phyloP scores from a whole-genome alignment of 2,888 invertebrate species.

The Thymelicus acteon region DNA sequence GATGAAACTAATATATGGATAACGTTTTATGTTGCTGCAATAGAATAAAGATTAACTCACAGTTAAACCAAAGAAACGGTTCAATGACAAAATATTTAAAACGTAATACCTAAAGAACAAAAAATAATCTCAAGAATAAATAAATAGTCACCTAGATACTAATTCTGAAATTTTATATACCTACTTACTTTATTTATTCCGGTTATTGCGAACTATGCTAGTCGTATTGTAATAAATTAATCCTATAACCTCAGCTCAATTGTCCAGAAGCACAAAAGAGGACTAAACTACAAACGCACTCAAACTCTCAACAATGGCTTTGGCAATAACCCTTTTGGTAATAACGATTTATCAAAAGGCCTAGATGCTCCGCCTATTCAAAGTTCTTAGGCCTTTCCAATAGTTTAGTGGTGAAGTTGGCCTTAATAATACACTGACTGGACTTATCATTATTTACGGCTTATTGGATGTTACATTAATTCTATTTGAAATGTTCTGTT shows the following conservation, averaged over 20 bases:
- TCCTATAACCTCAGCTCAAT: conserved; percentile 30
- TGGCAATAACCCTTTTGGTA: conserved; percentile 5
- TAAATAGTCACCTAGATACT: background rate
- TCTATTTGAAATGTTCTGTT: background rate
- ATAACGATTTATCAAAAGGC: conserved; percentile 11
- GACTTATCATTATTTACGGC: background rate
- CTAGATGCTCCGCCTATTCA: conserved; percentile 6
- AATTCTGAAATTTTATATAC: background rate
- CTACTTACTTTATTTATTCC: background rate
- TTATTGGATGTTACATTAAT: background rate
- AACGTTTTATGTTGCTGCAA: too few relatives aligned
- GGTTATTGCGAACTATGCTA: background rate
- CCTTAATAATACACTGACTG: conserved; percentile 8
- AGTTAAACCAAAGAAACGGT: too few relatives aligned
- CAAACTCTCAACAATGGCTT: conserved; percentile 2
- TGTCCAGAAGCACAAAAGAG: conserved; percentile 10
- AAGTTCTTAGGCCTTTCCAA: conserved; percentile 10
- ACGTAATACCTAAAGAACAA: too few relatives aligned
- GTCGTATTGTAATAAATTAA: conserved; percentile 35
- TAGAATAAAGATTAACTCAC: too few relatives aligned
- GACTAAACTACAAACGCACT: conserved; percentile 9
- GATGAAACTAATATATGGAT: too few relatives aligned
- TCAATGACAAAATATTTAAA: too few relatives aligned
- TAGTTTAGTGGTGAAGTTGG: conserved; percentile 10
- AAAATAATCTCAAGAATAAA: too few relatives aligned